phyloP scores from a whole-genome alignment of 1,140 invertebrate species.

The Cotesia glomerata region DNA sequence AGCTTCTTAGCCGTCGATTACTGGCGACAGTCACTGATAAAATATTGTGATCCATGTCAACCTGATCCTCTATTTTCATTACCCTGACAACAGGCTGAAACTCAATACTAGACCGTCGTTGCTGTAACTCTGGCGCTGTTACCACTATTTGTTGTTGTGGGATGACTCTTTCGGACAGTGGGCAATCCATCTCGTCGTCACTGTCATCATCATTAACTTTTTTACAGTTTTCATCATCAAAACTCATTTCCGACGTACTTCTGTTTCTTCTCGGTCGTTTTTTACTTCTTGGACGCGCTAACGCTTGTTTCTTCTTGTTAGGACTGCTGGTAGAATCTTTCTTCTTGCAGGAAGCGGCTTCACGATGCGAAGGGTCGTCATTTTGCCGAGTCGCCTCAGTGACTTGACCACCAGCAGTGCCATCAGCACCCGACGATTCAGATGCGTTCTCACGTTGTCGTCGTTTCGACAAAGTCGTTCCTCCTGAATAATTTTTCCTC shows the following conservation, averaged over 20 bases:
- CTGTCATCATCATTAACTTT: slow-evolving; percentile 43
- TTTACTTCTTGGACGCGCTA: slow-evolving; percentile 21
- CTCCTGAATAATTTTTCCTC: slow-evolving; percentile 43
- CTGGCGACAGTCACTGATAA: slow-evolving; percentile 57
- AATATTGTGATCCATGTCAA: slow-evolving; percentile 58
- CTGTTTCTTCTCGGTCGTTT: slow-evolving; percentile 41
- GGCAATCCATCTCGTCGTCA: slow-evolving; percentile 37
- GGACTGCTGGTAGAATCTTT: slow-evolving; percentile 22
- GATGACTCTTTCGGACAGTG: slow-evolving; percentile 49
- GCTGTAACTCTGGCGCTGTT: slow-evolving; percentile 45
- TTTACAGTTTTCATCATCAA: slow-evolving; percentile 53
- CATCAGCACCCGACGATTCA: not conserved
- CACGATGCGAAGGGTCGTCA: not conserved
- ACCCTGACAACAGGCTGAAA: slow-evolving; percentile 61
- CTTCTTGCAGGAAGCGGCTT: slow-evolving; percentile 16
- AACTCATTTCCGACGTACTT: slow-evolving; percentile 39
- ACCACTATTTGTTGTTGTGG: slow-evolving; percentile 36
- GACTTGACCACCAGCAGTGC: not conserved
- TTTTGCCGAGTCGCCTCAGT: not conserved
- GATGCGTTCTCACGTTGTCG: not conserved
- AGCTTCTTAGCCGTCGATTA: slow-evolving; percentile 59
- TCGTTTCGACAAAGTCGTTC: slow-evolving; percentile 33
- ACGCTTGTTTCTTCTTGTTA: slow-evolving; percentile 32
- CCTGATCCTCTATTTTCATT: slow-evolving; percentile 60
- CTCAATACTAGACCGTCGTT: slow-evolving; percentile 57